These are phyloP conservation scores for Andrena trimmerana DNA, from an alignment of 2,888 invertebrate species.

Conservation along the genomic window DNA sequence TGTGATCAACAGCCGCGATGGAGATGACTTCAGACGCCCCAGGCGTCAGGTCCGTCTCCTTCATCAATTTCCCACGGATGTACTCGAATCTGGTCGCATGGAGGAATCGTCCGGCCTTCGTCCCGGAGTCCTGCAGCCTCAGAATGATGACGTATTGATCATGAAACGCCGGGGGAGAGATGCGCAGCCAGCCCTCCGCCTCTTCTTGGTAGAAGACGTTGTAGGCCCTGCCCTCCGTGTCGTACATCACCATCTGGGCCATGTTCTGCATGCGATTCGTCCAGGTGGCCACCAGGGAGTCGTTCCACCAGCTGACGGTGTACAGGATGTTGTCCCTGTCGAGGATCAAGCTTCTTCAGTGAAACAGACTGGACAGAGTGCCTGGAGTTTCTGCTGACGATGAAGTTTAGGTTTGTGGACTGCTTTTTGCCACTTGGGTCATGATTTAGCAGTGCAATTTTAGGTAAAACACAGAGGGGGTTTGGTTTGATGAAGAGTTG, in stretches of 20 bases:
- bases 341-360: neutral
- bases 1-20: constrained; percentile 67
- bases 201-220: constrained; percentile 86
- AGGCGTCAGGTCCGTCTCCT: constrained; percentile 77
- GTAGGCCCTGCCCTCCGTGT: constrained; percentile 76
- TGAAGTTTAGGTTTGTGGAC: too few relatives aligned
- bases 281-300: constrained; percentile 91
- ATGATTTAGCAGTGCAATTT: too few relatives aligned
- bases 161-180: constrained; percentile 87
- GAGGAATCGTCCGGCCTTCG: constrained; percentile 77
- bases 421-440: too few relatives aligned
- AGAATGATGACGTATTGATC: constrained; percentile 85
- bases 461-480: too few relatives aligned
- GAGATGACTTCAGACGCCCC: constrained; percentile 69
- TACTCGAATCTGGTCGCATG: constrained; percentile 77
- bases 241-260: constrained; percentile 88
- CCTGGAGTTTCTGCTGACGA: too few relatives aligned
- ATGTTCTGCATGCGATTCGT: constrained; percentile 94
- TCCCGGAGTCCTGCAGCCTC: constrained; percentile 76
- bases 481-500: too few relatives aligned
- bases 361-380: neutral
- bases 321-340: constrained; percentile 89
- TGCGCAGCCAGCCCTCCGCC: constrained; percentile 90
- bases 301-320: constrained; percentile 91
- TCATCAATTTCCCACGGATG: constrained; percentile 47